These are phyloP conservation scores for Podabrus alpinus DNA, from an alignment of 2,888 invertebrate species.

Conservation along the genomic window DNA sequence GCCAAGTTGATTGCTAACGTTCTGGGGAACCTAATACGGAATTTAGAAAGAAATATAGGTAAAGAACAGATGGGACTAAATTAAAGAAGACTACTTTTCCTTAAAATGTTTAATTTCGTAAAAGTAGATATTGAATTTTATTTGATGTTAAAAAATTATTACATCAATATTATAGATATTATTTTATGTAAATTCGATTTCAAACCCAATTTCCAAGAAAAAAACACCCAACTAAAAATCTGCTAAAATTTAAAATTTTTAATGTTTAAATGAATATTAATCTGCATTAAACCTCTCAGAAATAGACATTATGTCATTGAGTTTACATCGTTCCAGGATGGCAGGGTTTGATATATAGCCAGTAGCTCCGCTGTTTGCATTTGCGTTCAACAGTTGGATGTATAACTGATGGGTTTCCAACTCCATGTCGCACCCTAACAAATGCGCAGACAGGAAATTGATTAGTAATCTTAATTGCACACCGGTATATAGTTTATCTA, in stretches of 20 bases:
- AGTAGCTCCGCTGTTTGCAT: constrained; percentile 38
- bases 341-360: constrained; percentile 42
- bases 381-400: constrained; percentile 46
- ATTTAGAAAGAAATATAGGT: too few relatives aligned
- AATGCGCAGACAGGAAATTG: constrained; percentile 45
- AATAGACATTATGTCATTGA: constrained; percentile 1
- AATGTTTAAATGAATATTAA: constrained; percentile 1
- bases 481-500: constrained; percentile 30
- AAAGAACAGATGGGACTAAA: too few relatives aligned
- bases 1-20: background rate
- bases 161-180: background rate
- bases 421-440: constrained; percentile 39
- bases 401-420: constrained; percentile 38
- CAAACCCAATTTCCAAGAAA: background rate
- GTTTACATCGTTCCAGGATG: constrained; percentile 32
- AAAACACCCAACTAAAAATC: background rate
- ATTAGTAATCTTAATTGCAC: constrained; percentile 46
- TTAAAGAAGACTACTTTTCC: too few relatives aligned
- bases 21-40: too few relatives aligned
- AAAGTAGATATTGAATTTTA: background rate
- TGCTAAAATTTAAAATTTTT: background rate
- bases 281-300: constrained; percentile 1
- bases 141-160: background rate
- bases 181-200: background rate
- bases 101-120: too few relatives aligned